Evolutionary conservation across 1,140 invertebrate genomes (phyloP), one percentile per base, ranked within the genome.

Genomic region (Macrocentrus cingulum): DNA sequence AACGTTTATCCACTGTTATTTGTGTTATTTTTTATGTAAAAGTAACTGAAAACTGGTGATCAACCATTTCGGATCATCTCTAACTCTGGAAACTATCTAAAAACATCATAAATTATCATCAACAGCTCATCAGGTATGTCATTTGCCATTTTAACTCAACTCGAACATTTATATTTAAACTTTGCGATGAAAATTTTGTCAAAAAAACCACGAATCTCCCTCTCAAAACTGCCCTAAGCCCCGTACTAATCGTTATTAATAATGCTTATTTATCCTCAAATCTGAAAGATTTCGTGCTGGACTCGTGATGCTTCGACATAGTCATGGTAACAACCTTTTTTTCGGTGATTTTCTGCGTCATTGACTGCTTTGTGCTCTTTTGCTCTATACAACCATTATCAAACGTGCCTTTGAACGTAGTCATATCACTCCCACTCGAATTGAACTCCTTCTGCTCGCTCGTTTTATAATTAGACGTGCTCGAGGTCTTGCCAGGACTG

Each of bases 261-360:
- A 29, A 29, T 29, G 25, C 4, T 56, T 65, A 71, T 32, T 75
- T 74, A 32, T 77, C 78, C 37, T 81, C 79, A 56, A 81, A 81
- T 29, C 72, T 72, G 54, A 82, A 82, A 16, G 71, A 80, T 65
- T 81, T 82, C 15, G 75, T 77, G 49, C 78, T 78, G 3, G 79
- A 78, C 56, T 82, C 81, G 44, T 82, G 78, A 52, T 80, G 78
- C 59, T 71, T 81, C 4, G 75, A 76, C 46, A 69, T 75, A 5
- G 76, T 79, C 67, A 71, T 82, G 0, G 80, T 80, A 2, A 82
- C 70, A 1, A 80, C 82, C 59, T 81, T 82, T 56, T 82, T 82
- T 57, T 83, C 82, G 7, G 79, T 79, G 8, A 82, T 73, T 55
- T 82, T 81, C 56, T 82, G 79, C 15, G 73, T 81, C 37, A 76